Percentiles rank a stretch among this genome's conserved stretches.
Conservation (phyloP, 2,888 invertebrate genomes). For the Euspilapteryx auroguttella region DNA sequence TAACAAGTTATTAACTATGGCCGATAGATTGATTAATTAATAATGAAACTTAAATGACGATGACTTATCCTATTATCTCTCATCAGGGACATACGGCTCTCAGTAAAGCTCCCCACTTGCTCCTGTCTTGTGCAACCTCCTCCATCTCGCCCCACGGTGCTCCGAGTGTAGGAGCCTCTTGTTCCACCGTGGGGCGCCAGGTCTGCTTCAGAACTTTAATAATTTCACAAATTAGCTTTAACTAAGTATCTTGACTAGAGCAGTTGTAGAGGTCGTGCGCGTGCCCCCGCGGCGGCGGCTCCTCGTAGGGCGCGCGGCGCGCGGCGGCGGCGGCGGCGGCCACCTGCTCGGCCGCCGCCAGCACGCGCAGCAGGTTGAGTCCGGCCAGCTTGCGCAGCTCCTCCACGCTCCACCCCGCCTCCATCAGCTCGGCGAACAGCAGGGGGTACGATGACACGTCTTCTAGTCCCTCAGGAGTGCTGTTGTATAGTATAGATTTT, state of each 20-base stretch:
- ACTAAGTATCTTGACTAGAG: conserved; percentile 66
- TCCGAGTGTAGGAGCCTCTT: too few species aligned
- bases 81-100: too few species aligned
- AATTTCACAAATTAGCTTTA: too few species aligned
- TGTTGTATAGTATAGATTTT: conserved; percentile 30
- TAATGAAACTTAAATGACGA: too few species aligned
- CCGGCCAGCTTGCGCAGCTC: conserved; percentile 79
- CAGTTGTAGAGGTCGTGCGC: conserved; percentile 65
- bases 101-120: too few species aligned
- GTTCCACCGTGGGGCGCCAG: too few species aligned
- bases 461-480: conserved; percentile 80
- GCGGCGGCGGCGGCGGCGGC: conserved; percentile 71
- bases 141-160: too few species aligned
- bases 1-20: too few species aligned
- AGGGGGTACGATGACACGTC: conserved; percentile 80
- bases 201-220: too few species aligned
- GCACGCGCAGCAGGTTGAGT: conserved; percentile 72
- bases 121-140: too few species aligned
- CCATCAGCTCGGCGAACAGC: conserved; percentile 76
- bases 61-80: too few species aligned
- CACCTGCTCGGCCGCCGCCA: conserved; percentile 71
- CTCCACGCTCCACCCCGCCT: conserved; percentile 78
- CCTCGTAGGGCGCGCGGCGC: conserved; percentile 74
- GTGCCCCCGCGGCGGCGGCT: conserved; percentile 61
- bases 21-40: too few species aligned